Base-by-base conservation (phyloP, 1,140 invertebrate species). In the Drosophila nikananu region DNA sequence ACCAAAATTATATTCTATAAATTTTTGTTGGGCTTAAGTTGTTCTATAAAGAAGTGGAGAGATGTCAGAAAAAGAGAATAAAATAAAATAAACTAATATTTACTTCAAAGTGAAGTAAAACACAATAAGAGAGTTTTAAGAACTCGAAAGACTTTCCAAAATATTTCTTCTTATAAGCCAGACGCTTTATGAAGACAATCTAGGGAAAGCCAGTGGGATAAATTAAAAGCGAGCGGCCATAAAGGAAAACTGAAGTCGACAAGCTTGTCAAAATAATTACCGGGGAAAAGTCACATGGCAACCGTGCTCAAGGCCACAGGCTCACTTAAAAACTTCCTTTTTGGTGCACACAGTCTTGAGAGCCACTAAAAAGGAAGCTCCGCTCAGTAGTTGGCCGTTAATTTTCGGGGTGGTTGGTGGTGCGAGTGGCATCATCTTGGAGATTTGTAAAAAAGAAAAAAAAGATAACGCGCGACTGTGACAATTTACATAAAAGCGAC, bases 211-310 rank as follows among this genome's bases (percentile, higher is more conserved):
- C 5, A 54, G 12, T 4, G 3, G 21, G 55, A 62, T 25, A 21
- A 62, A 44, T 65, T 35, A 46, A 37, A 63, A 32, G 59, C n/a
- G 21, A 23, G 23, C 21, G 58, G 58, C 32, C 17, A 39, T 51
- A 46, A 49, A 63, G 27, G 44, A 13, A 54, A 77, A 64, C 58
- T 42, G 6, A 48, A 66, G 68, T 19, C 61, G 57, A 44, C 19
- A 39, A 65, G 80, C 62, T 57, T 71, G 73, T 32, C 49, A 25
- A 55, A 82, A 77, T 72, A 81, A 81, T 80, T 80, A 66, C 19
- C 30, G 58, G 44, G 32, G 25, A 32, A 19, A 52, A 48, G 68
- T 66, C 52, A 19, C 25, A 54, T n/a, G 30, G 52, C 66, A 72
- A 70, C 59, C 13, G 13, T 23, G 64, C 19, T 67, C 17, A 21